A percentile compares a stretch with the other conserved stretches of the same genome.
Conservation (phyloP, 2,797 vertebrate species). For the Allobates femoralis region DNA sequence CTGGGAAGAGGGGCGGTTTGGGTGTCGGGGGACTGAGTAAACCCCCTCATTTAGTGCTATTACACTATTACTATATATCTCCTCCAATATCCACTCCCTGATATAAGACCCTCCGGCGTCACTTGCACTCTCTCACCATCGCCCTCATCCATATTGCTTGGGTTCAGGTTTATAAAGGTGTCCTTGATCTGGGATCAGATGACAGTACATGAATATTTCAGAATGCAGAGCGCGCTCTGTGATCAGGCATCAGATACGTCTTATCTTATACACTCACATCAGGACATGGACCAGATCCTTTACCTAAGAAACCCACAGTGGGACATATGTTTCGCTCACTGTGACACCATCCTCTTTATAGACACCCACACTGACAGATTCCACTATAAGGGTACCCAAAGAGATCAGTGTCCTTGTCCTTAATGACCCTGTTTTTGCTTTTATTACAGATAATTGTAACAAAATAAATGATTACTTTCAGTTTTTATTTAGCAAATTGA, state of each 20-base stretch:
- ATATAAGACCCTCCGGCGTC: background rate
- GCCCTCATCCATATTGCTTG: background rate
- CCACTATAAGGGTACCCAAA: background rate
- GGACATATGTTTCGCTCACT: background rate
- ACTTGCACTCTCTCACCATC: background rate
- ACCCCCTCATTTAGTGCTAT: conserved; percentile 14
- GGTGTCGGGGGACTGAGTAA: conserved; percentile 23
- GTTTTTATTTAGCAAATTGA: no score
- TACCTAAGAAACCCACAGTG: conserved; percentile 6
- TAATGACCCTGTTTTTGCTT: no score
- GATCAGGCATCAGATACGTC: conserved; percentile 24
- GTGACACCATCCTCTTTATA: background rate
- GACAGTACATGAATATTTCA: conserved; percentile 55
- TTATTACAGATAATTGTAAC: no score
- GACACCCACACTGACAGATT: background rate
- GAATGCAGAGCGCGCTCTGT: background rate
- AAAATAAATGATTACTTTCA: no score
- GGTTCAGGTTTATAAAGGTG: conserved; percentile 18
- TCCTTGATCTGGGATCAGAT: conserved; percentile 48
- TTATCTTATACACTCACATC: conserved; percentile 24
- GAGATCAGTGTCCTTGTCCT: no score
- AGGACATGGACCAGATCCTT: conserved; percentile 1
- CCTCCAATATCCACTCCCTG: background rate
- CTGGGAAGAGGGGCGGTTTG: conserved; percentile 19
- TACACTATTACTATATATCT: conserved; percentile 23